These are phyloP conservation scores for Ganaspis sp. DNA, from an alignment of 1,140 invertebrate species.

Conservation along the genomic window DNA sequence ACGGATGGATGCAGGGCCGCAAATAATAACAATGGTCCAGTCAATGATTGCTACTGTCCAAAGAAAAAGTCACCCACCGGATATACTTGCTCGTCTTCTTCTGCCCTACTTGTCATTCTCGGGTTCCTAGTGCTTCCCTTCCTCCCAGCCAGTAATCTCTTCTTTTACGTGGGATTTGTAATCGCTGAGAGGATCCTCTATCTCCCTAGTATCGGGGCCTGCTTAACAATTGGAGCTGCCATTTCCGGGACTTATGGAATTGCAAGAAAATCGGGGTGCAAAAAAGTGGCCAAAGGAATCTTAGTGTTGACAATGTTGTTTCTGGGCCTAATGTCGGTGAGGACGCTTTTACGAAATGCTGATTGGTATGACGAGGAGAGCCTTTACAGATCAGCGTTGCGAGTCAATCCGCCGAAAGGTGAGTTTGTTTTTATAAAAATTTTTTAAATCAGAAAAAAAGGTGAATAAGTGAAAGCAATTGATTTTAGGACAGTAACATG, in stretches of 20 bases:
- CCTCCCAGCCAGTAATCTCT: conserved; percentile 93
- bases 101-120: conserved; percentile 79
- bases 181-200: conserved; percentile 97
- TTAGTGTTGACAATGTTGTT: conserved; percentile 79
- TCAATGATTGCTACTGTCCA: conserved; percentile 70
- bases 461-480: too few relatives aligned
- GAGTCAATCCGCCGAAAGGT: conserved; percentile 99
- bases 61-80: conserved; percentile 54
- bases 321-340: conserved; percentile 82
- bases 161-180: conserved; percentile 98
- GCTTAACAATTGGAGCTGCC: conserved; percentile 86
- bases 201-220: conserved; percentile 96
- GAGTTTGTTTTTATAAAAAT: conserved; percentile 70
- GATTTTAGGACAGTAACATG: too few relatives aligned
- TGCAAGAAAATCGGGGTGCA: conserved; percentile 70
- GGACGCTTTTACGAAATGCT: conserved; percentile 88
- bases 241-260: conserved; percentile 75
- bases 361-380: conserved; percentile 96
- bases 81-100: conserved; percentile 65
- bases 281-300: conserved; percentile 70
- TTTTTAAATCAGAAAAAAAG: neutral
- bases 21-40: conserved; percentile 75
- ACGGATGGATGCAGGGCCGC: conserved; percentile 73
- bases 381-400: conserved; percentile 92
- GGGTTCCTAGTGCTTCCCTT: conserved; percentile 92